These are phyloP conservation scores for Tupiocoris notatus DNA, from an alignment of 2,888 invertebrate species.

Conservation along the genomic window DNA sequence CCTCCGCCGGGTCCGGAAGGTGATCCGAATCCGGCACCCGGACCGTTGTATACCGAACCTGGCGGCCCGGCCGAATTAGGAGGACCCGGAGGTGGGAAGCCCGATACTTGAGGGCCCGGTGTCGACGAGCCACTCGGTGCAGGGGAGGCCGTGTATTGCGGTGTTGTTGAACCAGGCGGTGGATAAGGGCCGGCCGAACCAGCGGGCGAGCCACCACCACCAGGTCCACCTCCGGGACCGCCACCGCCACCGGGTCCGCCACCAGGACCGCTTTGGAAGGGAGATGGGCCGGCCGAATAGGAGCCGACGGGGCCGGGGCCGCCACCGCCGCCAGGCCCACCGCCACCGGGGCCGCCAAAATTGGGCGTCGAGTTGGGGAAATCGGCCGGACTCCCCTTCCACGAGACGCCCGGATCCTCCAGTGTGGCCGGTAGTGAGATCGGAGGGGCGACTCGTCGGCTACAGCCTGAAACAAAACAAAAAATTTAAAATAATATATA, in stretches of 20 bases:
- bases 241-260: constrained; percentile 55
- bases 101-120: constrained; percentile 62
- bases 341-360: constrained; percentile 47
- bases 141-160: constrained; percentile 83
- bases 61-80: constrained; percentile 57
- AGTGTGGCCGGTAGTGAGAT: constrained; percentile 69
- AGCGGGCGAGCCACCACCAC: constrained; percentile 65
- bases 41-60: constrained; percentile 67
- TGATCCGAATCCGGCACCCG: constrained; percentile 65
- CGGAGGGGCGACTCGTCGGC: constrained; percentile 71
- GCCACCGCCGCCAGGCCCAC: not conserved
- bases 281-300: constrained; percentile 21
- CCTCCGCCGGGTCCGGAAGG: constrained; percentile 62
- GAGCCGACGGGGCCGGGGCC: constrained; percentile 55
- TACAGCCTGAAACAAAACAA: constrained; percentile 66
- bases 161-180: constrained; percentile 73
- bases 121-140: constrained; percentile 80
- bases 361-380: constrained; percentile 50
- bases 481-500: not conserved
- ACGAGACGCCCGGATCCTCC: constrained; percentile 70
- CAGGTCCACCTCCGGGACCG: constrained; percentile 66
- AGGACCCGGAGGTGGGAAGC: constrained; percentile 48
- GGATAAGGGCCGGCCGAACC: constrained; percentile 61
- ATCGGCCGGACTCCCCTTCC: constrained; percentile 74
- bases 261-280: constrained; percentile 35